Evolutionary conservation across 1,140 invertebrate species (phyloP).

Genomic region (Halyomorpha halys): DNA sequence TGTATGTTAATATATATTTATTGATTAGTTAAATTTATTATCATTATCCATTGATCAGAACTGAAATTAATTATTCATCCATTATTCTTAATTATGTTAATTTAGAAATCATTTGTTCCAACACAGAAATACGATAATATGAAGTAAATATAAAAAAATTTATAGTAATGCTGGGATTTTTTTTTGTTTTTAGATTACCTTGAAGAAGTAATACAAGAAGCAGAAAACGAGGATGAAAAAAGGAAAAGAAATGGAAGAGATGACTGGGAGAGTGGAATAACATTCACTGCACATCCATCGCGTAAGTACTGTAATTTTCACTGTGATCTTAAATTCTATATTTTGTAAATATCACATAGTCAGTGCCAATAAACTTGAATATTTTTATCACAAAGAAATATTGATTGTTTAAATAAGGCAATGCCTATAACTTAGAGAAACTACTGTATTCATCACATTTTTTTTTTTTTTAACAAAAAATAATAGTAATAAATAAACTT

Average conservation of each 20-base stretch:
- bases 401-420: no score
- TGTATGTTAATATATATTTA: no score
- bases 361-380: background rate
- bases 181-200: conserved; percentile 30
- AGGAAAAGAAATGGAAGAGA: conserved; percentile 41
- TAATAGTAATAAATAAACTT: no score
- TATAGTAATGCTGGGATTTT: background rate
- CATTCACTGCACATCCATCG: conserved; percentile 71
- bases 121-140: background rate
- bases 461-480: no score
- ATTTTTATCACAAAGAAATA: no score
- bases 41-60: no score
- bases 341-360: background rate
- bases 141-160: background rate
- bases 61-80: no score
- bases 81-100: no score
- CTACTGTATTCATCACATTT: no score
- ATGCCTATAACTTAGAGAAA: no score
- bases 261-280: conserved; percentile 71
- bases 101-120: no score
- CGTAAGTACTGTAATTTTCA: conserved; percentile 47
- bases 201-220: conserved; percentile 47
- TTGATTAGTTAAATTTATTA: no score
- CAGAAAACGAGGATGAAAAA: conserved; percentile 48
- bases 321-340: background rate